phyloP scores from a whole-genome alignment of 2,113 vertebrate species.

The Jaculus jaculus region DNA sequence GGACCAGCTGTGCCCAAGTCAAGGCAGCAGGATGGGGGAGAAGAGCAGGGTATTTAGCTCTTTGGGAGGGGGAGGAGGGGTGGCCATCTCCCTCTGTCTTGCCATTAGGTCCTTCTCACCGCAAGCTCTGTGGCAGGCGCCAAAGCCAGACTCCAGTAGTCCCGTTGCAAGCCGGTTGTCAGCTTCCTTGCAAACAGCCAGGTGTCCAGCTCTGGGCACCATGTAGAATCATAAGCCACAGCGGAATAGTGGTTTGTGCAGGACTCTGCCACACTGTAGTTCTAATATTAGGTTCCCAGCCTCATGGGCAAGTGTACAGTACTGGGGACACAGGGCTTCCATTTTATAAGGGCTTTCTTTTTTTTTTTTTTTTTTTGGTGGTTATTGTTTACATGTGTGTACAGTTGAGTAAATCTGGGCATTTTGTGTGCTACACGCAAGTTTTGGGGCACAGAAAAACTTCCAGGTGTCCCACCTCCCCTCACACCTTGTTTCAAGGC shows the following conservation, averaged over 20 bases:
- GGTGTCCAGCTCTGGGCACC: neutral
- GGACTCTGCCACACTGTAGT: neutral
- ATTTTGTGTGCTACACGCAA: no score
- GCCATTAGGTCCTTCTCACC: neutral
- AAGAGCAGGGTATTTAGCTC: neutral
- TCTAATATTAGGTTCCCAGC: neutral
- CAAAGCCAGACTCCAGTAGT: neutral
- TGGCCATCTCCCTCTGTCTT: neutral
- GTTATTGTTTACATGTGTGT: no score
- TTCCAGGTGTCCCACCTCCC: no score
- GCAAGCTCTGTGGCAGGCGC: rapidly evolving
- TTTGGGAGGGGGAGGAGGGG: neutral
- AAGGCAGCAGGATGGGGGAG: neutral
- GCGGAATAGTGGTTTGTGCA: neutral
- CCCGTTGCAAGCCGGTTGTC: neutral
- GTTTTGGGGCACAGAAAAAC: no score
- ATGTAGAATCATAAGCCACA: neutral
- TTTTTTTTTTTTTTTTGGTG: no score
- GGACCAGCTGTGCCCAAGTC: neutral
- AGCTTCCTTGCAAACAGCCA: neutral
- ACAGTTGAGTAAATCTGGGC: no score
- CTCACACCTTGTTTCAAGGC: no score
- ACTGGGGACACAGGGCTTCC: neutral
- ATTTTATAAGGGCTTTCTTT: no score
- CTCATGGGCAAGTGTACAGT: neutral